Conservation (phyloP, 2,797 vertebrate species). For the Malacoctenus gilli region DNA sequence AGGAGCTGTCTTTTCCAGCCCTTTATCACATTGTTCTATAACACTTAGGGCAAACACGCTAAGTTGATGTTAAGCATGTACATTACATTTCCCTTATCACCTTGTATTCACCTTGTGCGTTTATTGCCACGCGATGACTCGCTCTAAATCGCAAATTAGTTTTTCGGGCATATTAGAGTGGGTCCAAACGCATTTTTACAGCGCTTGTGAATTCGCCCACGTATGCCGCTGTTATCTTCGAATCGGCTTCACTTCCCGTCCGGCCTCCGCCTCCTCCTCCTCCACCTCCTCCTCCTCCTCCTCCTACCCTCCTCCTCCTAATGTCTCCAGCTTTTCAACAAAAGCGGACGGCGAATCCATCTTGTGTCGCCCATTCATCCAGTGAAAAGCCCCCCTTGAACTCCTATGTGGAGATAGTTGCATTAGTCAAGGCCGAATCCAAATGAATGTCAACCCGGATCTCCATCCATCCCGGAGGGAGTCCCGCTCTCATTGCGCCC, state of each 20-base stretch:
- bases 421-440: conserved; percentile 79
- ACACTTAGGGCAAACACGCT: conserved; percentile 64
- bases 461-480: conserved; percentile 76
- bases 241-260: conserved; percentile 21
- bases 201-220: neutral
- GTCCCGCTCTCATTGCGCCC: conserved; percentile 55
- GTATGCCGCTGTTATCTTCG: conserved; percentile 20
- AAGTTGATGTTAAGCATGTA: conserved; percentile 61
- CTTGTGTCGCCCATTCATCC: conserved; percentile 76
- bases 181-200: no score
- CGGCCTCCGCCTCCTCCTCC: conserved; percentile 11
- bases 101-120: conserved; percentile 57
- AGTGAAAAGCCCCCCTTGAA: conserved; percentile 75
- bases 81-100: conserved; percentile 56
- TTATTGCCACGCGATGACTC: conserved; percentile 8
- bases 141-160: neutral
- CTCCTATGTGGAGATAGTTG: conserved; percentile 75
- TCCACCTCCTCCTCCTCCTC: no score
- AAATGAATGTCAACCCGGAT: conserved; percentile 80
- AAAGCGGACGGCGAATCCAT: conserved; percentile 69
- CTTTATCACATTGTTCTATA: conserved; percentile 71
- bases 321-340: conserved; percentile 66
- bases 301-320: conserved; percentile 22
- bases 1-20: conserved; percentile 74
- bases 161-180: neutral